These are phyloP conservation scores for Drusus annulatus DNA, from an alignment of 1,140 invertebrate species.

Conservation along the genomic window DNA sequence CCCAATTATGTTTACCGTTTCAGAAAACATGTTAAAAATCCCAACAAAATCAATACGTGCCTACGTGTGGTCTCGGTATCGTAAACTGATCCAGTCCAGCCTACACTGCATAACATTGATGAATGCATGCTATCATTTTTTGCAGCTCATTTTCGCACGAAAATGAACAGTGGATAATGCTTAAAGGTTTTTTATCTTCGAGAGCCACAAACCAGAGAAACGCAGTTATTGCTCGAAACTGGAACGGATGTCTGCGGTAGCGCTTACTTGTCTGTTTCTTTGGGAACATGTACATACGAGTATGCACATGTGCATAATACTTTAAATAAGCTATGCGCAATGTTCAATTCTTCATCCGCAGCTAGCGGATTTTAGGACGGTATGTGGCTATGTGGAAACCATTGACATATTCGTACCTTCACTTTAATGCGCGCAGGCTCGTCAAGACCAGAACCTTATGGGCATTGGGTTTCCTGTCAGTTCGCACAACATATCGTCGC, in stretches of 20 bases:
- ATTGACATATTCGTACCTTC: not conserved
- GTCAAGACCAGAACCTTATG: not conserved
- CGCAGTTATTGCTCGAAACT: conserved; percentile 11
- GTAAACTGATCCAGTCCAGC: not conserved
- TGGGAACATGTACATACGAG: not conserved
- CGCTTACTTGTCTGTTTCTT: conserved; percentile 1
- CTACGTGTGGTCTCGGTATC: not conserved
- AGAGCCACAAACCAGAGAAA: not conserved
- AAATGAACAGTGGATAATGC: not conserved
- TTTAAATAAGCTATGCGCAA: not conserved
- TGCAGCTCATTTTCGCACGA: not conserved
- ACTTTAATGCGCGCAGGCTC: not conserved
- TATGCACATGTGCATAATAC: not conserved
- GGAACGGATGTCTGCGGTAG: conserved; percentile 14
- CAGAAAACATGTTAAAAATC: not conserved
- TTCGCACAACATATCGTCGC: too few relatives aligned
- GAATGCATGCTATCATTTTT: conserved; percentile 19
- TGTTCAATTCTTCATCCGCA: not conserved
- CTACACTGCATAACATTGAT: not conserved
- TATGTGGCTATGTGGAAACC: not conserved
- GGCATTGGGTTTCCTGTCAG: too few relatives aligned
- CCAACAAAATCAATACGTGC: not conserved
- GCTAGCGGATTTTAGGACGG: not conserved
- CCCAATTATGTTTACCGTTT: too few relatives aligned
- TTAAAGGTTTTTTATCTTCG: conserved; percentile 6